These are phyloP conservation scores for Salvelinus namaycush DNA, from an alignment of 2,113 vertebrate genomes.

Conservation along the genomic window DNA sequence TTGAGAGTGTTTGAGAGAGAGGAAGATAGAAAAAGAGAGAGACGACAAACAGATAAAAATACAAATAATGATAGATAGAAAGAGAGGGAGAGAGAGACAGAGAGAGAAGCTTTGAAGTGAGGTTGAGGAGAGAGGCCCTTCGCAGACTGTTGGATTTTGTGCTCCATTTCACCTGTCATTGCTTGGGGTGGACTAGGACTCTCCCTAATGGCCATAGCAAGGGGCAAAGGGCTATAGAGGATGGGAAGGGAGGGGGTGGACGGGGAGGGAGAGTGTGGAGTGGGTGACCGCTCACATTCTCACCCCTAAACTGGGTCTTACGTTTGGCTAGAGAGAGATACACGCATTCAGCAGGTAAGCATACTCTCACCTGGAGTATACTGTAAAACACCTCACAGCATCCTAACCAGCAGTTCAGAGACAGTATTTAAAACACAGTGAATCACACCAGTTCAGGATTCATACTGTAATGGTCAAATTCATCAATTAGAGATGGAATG, in stretches of 20 bases:
- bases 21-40: too few species aligned
- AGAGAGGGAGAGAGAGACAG: neutral
- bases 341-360: constrained; percentile 54
- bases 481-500: too few species aligned
- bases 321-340: constrained; percentile 55
- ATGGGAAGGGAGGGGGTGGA: neutral
- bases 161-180: constrained; percentile 72
- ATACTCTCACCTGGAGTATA: constrained; percentile 44
- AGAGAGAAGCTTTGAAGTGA: neutral
- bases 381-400: constrained; percentile 3
- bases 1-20: too few species aligned
- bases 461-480: too few species aligned
- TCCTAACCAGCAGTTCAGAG: too few species aligned
- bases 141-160: constrained; percentile 61
- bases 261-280: neutral
- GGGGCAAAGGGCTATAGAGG: constrained; percentile 36
- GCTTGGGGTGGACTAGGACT: constrained; percentile 58
- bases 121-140: constrained; percentile 25
- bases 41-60: too few species aligned
- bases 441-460: neutral
- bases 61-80: too few species aligned
- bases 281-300: constrained; percentile 44
- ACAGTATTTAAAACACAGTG: neutral
- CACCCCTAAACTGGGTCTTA: constrained; percentile 54
- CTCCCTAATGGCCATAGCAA: constrained; percentile 63